phyloP scores from a whole-genome alignment of 2,113 vertebrate genomes.

The Balaeniceps rex region DNA sequence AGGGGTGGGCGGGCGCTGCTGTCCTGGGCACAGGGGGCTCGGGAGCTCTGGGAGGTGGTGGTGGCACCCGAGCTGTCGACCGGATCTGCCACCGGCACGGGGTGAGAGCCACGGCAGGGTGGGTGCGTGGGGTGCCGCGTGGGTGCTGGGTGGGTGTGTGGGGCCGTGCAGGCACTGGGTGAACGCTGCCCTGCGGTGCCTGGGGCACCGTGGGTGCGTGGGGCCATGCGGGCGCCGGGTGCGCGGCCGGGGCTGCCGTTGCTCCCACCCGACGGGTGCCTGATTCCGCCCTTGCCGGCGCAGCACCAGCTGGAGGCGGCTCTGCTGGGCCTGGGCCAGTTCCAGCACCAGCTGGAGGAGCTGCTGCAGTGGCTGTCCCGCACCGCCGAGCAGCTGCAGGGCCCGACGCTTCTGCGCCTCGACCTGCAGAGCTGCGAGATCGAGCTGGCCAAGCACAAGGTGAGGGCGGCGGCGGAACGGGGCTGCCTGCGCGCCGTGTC shows the following conservation, averaged over 20 bases:
- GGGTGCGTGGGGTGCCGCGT: neutral
- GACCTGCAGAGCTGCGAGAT: slow-evolving; percentile 90
- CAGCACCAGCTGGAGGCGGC: slow-evolving; percentile 87
- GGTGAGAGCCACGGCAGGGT: neutral
- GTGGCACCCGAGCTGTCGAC: neutral
- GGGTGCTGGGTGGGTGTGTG: neutral
- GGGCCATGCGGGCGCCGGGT: neutral
- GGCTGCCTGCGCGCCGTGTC: neutral
- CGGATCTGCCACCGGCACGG: neutral
- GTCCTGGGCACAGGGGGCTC: neutral
- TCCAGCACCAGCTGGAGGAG: slow-evolving; percentile 86
- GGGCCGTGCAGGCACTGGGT: too few species aligned
- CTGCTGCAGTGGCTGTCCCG: slow-evolving; percentile 81
- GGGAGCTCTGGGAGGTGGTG: neutral
- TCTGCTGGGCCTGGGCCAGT: slow-evolving; percentile 85
- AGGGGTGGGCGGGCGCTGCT: neutral
- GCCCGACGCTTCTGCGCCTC: slow-evolving; percentile 65
- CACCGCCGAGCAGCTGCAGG: slow-evolving; percentile 78
- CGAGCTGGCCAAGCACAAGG: slow-evolving; percentile 91
- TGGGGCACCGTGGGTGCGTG: neutral
- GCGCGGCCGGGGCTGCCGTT: rapidly evolving
- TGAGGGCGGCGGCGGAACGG: neutral
- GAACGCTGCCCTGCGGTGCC: neutral
- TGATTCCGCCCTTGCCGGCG: rapidly evolving
- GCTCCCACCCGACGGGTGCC: rapidly evolving